A percentile compares a stretch with the other conserved stretches of the same genome.
phyloP scores from a whole-genome alignment of 2,113 vertebrate species.

The Balaenoptera acutorostrata region DNA sequence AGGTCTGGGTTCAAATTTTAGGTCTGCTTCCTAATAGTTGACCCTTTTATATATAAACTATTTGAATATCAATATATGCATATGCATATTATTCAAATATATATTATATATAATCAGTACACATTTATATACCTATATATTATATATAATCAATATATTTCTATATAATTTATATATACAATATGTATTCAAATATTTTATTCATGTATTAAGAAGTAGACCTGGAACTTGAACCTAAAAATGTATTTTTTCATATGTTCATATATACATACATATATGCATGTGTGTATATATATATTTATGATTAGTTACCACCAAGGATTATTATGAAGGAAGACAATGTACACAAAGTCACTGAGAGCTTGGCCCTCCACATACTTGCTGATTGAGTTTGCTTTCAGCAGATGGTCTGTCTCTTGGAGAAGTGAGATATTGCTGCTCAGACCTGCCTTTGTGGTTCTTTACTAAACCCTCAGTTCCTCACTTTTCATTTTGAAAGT shows the following conservation, averaged over 20 bases:
- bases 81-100: neutral
- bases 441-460: fast-evolving
- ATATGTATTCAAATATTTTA: neutral
- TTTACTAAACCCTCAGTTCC: neutral
- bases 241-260: neutral
- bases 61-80: neutral
- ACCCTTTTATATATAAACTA: neutral
- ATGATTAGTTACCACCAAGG: fast-evolving
- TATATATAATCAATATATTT: neutral
- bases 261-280: too few species aligned
- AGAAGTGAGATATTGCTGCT: neutral
- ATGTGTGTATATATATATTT: fast-evolving
- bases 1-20: neutral
- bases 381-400: fast-evolving
- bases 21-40: neutral
- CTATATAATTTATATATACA: neutral
- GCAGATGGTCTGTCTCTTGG: neutral
- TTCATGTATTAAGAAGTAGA: neutral
- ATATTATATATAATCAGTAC: neutral
- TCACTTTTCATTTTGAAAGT: neutral
- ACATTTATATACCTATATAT: neutral
- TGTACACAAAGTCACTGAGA: fast-evolving
- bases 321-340: neutral
- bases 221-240: neutral
- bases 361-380: fast-evolving